phyloP scores from a whole-genome alignment of 2,888 invertebrate genomes.

The Ypsolopha scabrella region DNA sequence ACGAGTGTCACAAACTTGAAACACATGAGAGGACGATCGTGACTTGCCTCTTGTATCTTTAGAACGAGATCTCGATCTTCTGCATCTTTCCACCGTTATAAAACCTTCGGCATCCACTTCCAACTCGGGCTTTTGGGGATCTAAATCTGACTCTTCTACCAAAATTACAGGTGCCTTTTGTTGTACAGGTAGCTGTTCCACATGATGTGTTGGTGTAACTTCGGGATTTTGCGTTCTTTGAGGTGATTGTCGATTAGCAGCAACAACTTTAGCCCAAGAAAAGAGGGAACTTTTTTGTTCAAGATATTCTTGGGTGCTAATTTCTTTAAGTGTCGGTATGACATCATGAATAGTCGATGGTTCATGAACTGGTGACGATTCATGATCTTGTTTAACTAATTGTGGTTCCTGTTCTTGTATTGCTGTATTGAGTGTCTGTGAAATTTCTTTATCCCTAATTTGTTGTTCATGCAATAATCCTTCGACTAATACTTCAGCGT shows the following conservation, averaged over 20 bases:
- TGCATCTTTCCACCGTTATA: slow-evolving; percentile 54
- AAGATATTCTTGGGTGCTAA: neutral
- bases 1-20: slow-evolving; percentile 23
- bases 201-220: neutral
- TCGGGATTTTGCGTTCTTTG: slow-evolving; percentile 31
- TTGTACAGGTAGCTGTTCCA: slow-evolving; percentile 7
- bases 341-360: neutral
- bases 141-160: slow-evolving; percentile 40
- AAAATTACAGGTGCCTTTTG: slow-evolving; percentile 41
- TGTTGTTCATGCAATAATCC: slow-evolving; percentile 20
- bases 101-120: slow-evolving; percentile 56
- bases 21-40: slow-evolving; percentile 25
- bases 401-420: slow-evolving; percentile 11
- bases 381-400: slow-evolving; percentile 7
- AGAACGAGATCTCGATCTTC: slow-evolving; percentile 66
- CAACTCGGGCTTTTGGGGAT: slow-evolving; percentile 27
- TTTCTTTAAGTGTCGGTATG: neutral
- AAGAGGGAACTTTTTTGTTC: slow-evolving; percentile 3
- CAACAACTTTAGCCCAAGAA: slow-evolving; percentile 59
- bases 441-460: neutral
- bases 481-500: slow-evolving; percentile 76
- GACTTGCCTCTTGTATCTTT: slow-evolving; percentile 44
- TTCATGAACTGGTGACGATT: slow-evolving; percentile 7
- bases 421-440: slow-evolving; percentile 4
- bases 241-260: slow-evolving; percentile 37